Evolutionary conservation across 2,113 vertebrate species (phyloP).

Genomic region (Sitta europaea): DNA sequence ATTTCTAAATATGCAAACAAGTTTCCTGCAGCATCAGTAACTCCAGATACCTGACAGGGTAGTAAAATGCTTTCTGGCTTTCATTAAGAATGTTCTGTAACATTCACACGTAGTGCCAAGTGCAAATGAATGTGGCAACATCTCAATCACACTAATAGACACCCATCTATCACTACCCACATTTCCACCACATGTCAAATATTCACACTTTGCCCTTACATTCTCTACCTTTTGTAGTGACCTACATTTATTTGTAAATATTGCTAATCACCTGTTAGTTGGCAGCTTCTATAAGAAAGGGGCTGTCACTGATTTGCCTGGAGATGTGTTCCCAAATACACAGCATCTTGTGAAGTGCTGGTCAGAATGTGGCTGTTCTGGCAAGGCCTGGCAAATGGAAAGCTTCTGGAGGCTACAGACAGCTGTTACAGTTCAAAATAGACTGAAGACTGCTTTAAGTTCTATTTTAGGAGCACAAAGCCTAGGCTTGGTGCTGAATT

Average conservation of each 20-base stretch:
- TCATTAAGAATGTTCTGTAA: background rate
- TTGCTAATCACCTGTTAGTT: background rate
- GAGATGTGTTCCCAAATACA: background rate
- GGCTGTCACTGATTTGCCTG: background rate
- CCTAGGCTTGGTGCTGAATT: background rate
- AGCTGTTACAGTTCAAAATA: background rate
- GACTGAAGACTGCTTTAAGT: background rate
- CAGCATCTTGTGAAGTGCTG: background rate
- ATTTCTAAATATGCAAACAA: constrained; percentile 34
- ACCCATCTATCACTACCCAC: background rate
- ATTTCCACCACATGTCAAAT: background rate
- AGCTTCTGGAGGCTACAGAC: background rate
- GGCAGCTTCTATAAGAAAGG: background rate
- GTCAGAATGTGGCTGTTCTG: background rate
- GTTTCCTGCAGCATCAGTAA: background rate
- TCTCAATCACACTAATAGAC: background rate
- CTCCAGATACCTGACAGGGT: background rate
- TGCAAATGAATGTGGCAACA: background rate
- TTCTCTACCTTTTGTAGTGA: background rate
- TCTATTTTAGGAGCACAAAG: background rate
- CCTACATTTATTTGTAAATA: background rate
- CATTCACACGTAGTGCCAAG: background rate
- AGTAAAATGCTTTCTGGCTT: constrained; percentile 13
- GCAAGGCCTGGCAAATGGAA: background rate
- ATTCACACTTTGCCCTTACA: background rate